A percentile compares a stretch with the other conserved stretches of the same genome.
These are phyloP conservation scores for Lottia scabra DNA, from an alignment of 2,888 invertebrate species.

Conservation along the genomic window DNA sequence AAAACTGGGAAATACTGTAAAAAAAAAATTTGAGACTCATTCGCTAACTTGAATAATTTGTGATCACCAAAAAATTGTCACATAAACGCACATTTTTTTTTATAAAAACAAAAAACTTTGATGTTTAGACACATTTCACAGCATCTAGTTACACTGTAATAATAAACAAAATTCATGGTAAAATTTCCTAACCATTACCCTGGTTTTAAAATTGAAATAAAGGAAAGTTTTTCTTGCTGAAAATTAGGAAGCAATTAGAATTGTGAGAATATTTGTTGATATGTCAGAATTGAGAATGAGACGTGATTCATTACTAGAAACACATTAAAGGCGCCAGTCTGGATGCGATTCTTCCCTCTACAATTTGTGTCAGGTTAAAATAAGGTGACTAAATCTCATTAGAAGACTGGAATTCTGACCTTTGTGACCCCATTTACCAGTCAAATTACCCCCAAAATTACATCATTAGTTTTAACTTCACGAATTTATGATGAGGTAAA, in stretches of 20 bases:
- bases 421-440: constrained; percentile 12
- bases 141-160: too few species aligned
- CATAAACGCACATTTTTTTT: too few species aligned
- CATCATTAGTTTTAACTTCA: constrained; percentile 9
- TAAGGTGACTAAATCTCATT: constrained; percentile 19
- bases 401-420: constrained; percentile 18
- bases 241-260: constrained; percentile 6
- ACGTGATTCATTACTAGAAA: constrained; percentile 25
- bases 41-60: too few species aligned
- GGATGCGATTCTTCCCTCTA: constrained; percentile 7
- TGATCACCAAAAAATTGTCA: too few species aligned
- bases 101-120: too few species aligned
- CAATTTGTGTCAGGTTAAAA: constrained; percentile 22
- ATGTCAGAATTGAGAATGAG: constrained; percentile 6
- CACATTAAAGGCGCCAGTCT: constrained; percentile 21
- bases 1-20: too few species aligned
- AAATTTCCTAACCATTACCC: too few species aligned
- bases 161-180: too few species aligned
- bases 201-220: too few species aligned
- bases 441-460: constrained; percentile 14
- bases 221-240: not conserved
- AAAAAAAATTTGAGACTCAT: too few species aligned
- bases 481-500: not conserved
- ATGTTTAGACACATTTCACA: too few species aligned
- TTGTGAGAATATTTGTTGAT: constrained; percentile 1